Percentiles rank a stretch among this genome's conserved stretches.
phyloP scores from a whole-genome alignment of 2,888 invertebrate species.

The Drosophila nr. fundita region DNA sequence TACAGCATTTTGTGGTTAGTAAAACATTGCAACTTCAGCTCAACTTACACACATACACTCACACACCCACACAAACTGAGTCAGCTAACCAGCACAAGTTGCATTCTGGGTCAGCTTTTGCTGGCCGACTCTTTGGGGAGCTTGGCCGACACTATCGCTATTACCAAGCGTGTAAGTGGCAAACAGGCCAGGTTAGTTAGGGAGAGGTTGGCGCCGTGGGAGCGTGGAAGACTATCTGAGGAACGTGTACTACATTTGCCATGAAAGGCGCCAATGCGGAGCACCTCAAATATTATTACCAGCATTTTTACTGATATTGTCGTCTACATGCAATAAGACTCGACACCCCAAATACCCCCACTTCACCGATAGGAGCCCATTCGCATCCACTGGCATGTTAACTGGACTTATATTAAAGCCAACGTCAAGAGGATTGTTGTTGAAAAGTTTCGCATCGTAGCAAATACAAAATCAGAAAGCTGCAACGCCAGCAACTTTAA shows the following conservation, averaged over 20 bases:
- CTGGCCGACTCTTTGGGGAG: conserved; percentile 55
- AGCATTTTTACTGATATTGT: conserved; percentile 78
- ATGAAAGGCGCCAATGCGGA: conserved; percentile 64
- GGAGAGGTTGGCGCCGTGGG: not conserved
- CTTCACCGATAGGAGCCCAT: not conserved
- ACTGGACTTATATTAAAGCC: conserved; percentile 75
- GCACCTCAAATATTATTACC: conserved; percentile 80
- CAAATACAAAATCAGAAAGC: conserved; percentile 50
- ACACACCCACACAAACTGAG: conserved; percentile 24
- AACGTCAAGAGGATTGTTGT: conserved; percentile 53
- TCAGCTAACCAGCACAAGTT: conserved; percentile 74
- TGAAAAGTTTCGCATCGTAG: conserved; percentile 46
- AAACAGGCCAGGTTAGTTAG: conserved; percentile 15
- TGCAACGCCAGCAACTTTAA: conserved; percentile 48
- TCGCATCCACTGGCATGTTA: conserved; percentile 35
- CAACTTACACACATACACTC: conserved; percentile 41
- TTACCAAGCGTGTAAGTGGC: conserved; percentile 61
- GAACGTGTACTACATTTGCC: conserved; percentile 33
- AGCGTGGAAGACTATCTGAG: conserved; percentile 1
- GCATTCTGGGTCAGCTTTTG: conserved; percentile 76
- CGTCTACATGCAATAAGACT: conserved; percentile 58
- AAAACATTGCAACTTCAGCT: conserved; percentile 68
- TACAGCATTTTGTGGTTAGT: conserved; percentile 80
- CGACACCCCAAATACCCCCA: conserved; percentile 18
- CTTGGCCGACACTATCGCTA: conserved; percentile 17